Percentiles rank a stretch among this genome's conserved stretches.
Evolutionary conservation across 1,140 invertebrate genomes (phyloP).

Genomic region (Dendroctonus valens): DNA sequence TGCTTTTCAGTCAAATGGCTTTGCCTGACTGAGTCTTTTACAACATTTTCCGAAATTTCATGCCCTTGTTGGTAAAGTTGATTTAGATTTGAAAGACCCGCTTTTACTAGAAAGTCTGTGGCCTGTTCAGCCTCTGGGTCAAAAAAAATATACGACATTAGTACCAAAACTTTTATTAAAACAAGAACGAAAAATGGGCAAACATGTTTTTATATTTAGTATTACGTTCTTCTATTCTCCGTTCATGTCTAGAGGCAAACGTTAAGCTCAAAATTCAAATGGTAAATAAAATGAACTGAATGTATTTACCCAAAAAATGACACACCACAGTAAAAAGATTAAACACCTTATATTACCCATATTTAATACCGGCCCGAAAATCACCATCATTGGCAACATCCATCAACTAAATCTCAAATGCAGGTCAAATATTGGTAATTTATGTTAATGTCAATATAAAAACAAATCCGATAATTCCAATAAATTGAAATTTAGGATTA

Average conservation of each 20-base stretch:
- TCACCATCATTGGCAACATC: too few species aligned
- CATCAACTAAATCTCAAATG: too few species aligned
- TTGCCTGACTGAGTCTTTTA: conserved; percentile 57
- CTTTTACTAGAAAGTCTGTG: conserved; percentile 50
- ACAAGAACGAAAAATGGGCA: background rate
- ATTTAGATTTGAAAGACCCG: conserved; percentile 59
- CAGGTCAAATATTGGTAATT: too few species aligned
- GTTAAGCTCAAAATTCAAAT: too few species aligned
- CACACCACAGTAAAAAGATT: too few species aligned
- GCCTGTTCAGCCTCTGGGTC: conserved; percentile 47
- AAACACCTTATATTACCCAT: too few species aligned
- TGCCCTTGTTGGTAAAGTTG: conserved; percentile 60
- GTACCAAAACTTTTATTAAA: conserved; percentile 3
- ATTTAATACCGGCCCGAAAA: too few species aligned
- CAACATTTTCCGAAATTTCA: conserved; percentile 59
- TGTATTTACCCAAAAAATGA: background rate
- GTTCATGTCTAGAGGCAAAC: too few species aligned
- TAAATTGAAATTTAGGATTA: too few species aligned
- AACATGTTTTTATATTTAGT: background rate
- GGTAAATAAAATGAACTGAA: background rate
- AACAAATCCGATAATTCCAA: too few species aligned
- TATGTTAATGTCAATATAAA: too few species aligned
- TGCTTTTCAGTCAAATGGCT: conserved; percentile 61
- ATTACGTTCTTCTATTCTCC: too few species aligned
- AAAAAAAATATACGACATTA: conserved; percentile 2